Evolutionary conservation across 2,888 invertebrate genomes (phyloP).

Genomic region (Cinara cedri): DNA sequence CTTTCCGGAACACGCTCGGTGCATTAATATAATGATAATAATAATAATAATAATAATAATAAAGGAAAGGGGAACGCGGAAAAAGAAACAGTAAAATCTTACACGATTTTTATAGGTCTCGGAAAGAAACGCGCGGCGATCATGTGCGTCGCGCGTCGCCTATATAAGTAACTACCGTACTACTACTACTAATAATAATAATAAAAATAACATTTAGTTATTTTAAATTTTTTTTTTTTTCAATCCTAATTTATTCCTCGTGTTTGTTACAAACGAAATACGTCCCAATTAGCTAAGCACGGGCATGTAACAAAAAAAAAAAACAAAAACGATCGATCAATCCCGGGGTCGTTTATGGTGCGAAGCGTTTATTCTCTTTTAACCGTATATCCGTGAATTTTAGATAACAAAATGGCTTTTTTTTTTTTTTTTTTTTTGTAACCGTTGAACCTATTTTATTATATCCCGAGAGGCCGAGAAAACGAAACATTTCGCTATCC

Average conservation of each 20-base stretch:
- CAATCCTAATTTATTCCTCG: not conserved
- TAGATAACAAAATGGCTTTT: no score
- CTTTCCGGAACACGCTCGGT: constrained; percentile 39
- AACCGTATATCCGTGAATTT: not conserved
- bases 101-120: constrained; percentile 29
- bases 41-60: constrained; percentile 36
- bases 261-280: constrained; percentile 3
- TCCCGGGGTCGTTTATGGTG: not conserved
- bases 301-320: no score
- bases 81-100: constrained; percentile 31
- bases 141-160: not conserved
- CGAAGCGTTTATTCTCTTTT: not conserved
- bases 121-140: constrained; percentile 14
- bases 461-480: no score
- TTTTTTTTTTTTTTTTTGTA: not conserved
- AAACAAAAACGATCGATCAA: no score
- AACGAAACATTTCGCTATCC: not conserved
- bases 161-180: constrained; percentile 4
- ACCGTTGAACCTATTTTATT: no score
- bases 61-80: not conserved
- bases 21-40: constrained; percentile 45
- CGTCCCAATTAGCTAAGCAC: not conserved
- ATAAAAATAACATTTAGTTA: not conserved
- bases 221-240: not conserved
- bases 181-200: no score